Evolutionary conservation across 2,888 invertebrate species (phyloP).

Genomic region (Oxyscelio sp.): DNA sequence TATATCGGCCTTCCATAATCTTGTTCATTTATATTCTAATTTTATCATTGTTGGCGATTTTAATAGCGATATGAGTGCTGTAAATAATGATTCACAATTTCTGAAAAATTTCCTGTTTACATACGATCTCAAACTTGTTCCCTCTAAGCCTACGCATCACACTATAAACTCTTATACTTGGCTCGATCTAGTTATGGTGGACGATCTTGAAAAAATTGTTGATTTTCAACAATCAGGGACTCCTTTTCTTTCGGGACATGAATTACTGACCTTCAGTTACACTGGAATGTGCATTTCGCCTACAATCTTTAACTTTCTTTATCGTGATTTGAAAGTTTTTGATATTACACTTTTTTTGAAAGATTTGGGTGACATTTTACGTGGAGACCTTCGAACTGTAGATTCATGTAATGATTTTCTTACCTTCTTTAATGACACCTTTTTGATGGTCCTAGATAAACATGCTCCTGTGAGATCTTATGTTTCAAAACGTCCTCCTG

Average conservation of each 20-base stretch:
- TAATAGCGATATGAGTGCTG: not conserved
- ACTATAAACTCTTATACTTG: not conserved
- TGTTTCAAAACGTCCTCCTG: too few relatives aligned
- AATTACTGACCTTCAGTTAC: too few relatives aligned
- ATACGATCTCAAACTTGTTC: not conserved
- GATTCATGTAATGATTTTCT: too few relatives aligned
- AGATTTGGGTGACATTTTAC: too few relatives aligned
- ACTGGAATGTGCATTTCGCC: too few relatives aligned
- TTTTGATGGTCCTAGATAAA: too few relatives aligned
- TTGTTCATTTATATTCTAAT: not conserved
- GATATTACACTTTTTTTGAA: too few relatives aligned
- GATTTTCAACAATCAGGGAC: too few relatives aligned
- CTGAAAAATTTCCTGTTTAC: not conserved
- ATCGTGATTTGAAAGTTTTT: too few relatives aligned
- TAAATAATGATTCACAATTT: not conserved
- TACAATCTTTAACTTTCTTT: not conserved
- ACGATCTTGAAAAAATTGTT: not conserved
- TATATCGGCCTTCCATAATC: not conserved
- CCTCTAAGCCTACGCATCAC: not conserved
- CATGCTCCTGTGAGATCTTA: not conserved
- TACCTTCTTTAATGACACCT: not conserved
- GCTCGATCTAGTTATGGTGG: too few relatives aligned
- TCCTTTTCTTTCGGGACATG: too few relatives aligned
- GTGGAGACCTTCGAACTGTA: too few relatives aligned
- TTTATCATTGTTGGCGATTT: not conserved